Base-by-base conservation (phyloP, 2,113 vertebrate genomes). In the Takifugu bimaculatus region DNA sequence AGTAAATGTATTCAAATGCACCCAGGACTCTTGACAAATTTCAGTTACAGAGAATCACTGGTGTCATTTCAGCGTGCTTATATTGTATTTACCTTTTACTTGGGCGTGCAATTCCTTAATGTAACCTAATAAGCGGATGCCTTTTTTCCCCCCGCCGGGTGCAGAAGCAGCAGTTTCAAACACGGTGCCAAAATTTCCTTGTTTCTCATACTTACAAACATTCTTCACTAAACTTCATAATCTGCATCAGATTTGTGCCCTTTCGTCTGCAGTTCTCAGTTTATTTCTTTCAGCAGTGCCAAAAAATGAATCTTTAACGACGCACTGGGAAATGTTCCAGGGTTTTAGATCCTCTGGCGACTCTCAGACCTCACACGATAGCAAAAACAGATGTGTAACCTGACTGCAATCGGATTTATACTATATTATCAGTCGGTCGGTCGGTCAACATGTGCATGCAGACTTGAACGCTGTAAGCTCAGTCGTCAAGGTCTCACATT, bases 311-410 rank as follows among this genome's bases (percentile, higher is more conserved):
- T 78, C 64, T 72, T 59, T 54, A 55, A 59, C 63, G 50, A 58
- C 73, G 5, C 13, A 66, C 4, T 49, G 62, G 57, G 61, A 76
- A 70, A 20, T 42, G 62, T 50, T 59, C 54, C 32, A 57, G 50
- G 62, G 47, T 68, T 77, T 75, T 25, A 54, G 28, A 63, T 70
- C 12, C 67, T 68, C 28, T 44, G 14, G 65, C 76, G 80, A 77
- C 67, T 60, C 67, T 66, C 54, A 48, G 65, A 72, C 65, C 78
- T 67, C 48, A 75, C 50, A 70, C 52, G 54, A 81, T 74, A 74
- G 80, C 56, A 68, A 87, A 82, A 84, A 68, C 78, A 84, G 81
- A 83, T 85, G 80, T 86, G 72, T 71, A 77, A 76, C 68, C 57
- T 27, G 52, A 79, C 73, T 77, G 65, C 74, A 27, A 55, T 73